Evolutionary conservation across 2,797 vertebrate genomes (phyloP).

Genomic region (Borostomias antarcticus): DNA sequence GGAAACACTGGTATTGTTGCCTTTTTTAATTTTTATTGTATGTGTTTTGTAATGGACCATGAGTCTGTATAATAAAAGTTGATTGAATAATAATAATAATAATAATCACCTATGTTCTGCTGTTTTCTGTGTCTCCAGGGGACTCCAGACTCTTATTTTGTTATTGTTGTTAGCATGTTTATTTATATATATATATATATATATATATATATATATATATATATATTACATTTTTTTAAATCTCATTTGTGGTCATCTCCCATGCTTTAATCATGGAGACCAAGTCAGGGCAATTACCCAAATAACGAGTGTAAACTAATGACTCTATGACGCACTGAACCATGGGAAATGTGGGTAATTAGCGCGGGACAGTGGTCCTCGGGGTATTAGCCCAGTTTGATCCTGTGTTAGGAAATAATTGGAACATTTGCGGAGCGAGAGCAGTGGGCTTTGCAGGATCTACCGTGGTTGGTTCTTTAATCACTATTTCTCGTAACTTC

Average conservation of each 20-base stretch:
- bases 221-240: no score
- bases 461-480: conserved; percentile 9
- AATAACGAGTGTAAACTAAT: conserved; percentile 60
- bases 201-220: no score
- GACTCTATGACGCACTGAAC: conserved; percentile 53
- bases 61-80: no score
- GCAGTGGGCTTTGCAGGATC: conserved; percentile 25
- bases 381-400: conserved; percentile 53
- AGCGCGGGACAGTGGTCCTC: no score
- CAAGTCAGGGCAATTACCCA: conserved; percentile 59
- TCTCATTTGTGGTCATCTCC: conserved; percentile 61
- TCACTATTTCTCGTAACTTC: conserved; percentile 11
- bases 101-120: conserved; percentile 21
- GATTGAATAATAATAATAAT: no score
- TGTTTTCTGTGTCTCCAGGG: conserved; percentile 23
- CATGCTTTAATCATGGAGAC: conserved; percentile 51
- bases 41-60: no score
- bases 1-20: no score
- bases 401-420: conserved; percentile 53
- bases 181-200: no score
- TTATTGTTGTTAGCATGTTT: conserved; percentile 11
- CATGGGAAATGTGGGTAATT: conserved; percentile 58
- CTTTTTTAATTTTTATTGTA: no score
- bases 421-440: conserved; percentile 46
- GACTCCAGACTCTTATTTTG: conserved; percentile 19